Evolutionary conservation across 2,888 invertebrate genomes (phyloP).

Genomic region (Aporophyla lueneburgensis): DNA sequence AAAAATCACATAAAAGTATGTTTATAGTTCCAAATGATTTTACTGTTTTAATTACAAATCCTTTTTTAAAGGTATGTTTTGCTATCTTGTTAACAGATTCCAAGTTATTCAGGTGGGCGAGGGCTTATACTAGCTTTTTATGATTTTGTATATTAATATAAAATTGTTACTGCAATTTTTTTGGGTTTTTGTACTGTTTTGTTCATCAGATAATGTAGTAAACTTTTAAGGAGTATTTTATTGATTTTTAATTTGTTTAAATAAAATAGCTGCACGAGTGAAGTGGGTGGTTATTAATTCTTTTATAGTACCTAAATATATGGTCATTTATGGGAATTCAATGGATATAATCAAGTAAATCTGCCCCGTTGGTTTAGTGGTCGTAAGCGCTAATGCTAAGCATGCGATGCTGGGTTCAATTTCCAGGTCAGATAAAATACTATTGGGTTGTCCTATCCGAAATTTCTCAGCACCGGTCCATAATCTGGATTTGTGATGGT

Average conservation of each 20-base stretch:
- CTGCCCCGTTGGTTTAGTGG: not conserved
- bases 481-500: too few relatives aligned
- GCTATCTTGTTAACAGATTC: conserved; percentile 9
- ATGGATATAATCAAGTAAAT: not conserved
- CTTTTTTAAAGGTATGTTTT: conserved; percentile 13
- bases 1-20: conserved; percentile 31
- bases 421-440: too few relatives aligned
- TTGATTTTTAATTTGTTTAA: conserved; percentile 16
- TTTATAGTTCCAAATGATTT: conserved; percentile 25
- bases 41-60: conserved; percentile 11
- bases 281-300: not conserved
- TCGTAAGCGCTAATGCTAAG: not conserved
- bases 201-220: conserved; percentile 29
- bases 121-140: conserved; percentile 26
- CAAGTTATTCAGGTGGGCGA: conserved; percentile 44
- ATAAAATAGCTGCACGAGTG: not conserved
- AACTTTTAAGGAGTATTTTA: conserved; percentile 7
- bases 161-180: conserved; percentile 9
- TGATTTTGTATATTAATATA: conserved; percentile 19
- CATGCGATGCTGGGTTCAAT: too few relatives aligned
- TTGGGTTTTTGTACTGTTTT: conserved; percentile 1
- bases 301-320: not conserved
- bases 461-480: too few relatives aligned
- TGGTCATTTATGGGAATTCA: not conserved
- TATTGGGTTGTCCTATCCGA: not conserved